Conservation (phyloP, 2,888 invertebrate species). For the Diploptera punctata region DNA sequence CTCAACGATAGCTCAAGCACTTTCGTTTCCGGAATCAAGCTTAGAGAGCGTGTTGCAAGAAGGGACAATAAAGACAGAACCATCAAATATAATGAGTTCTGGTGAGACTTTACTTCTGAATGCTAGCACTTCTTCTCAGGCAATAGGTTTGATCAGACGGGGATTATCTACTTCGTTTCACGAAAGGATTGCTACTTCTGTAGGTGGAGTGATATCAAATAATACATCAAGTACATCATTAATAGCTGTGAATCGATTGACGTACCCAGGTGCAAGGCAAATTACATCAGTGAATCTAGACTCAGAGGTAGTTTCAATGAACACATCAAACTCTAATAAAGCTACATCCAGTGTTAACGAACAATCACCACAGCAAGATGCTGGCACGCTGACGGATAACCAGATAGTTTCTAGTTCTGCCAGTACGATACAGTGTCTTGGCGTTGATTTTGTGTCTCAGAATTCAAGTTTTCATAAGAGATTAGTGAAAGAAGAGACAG, state of each 20-base stretch:
- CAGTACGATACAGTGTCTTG: constrained; percentile 3
- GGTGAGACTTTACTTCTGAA: constrained; percentile 19
- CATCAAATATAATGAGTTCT: constrained; percentile 8
- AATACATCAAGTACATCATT: not conserved
- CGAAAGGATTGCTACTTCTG: constrained; percentile 13
- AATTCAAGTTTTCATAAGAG: not conserved
- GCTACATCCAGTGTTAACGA: not conserved
- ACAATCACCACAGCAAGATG: not conserved
- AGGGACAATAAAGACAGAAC: constrained; percentile 17
- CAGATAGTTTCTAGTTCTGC: too few species aligned
- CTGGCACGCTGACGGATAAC: too few species aligned
- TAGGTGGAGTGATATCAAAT: not conserved
- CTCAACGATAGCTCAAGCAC: constrained; percentile 23
- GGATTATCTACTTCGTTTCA: constrained; percentile 21
- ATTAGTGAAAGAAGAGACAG: constrained; percentile 7
- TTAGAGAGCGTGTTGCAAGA: constrained; percentile 22
- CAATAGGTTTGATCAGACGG: constrained; percentile 23
- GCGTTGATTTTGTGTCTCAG: constrained; percentile 9
- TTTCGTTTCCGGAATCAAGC: constrained; percentile 31
- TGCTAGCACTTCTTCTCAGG: constrained; percentile 2
- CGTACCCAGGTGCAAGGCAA: constrained; percentile 3
- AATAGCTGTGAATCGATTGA: constrained; percentile 1
- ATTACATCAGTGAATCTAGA: constrained; percentile 8
- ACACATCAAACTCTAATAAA: not conserved
- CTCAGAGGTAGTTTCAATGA: not conserved